Percentiles rank a stretch among this genome's conserved stretches.
Evolutionary conservation across 2,888 invertebrate genomes (phyloP).

Genomic region (Ceraclea dissimilis): DNA sequence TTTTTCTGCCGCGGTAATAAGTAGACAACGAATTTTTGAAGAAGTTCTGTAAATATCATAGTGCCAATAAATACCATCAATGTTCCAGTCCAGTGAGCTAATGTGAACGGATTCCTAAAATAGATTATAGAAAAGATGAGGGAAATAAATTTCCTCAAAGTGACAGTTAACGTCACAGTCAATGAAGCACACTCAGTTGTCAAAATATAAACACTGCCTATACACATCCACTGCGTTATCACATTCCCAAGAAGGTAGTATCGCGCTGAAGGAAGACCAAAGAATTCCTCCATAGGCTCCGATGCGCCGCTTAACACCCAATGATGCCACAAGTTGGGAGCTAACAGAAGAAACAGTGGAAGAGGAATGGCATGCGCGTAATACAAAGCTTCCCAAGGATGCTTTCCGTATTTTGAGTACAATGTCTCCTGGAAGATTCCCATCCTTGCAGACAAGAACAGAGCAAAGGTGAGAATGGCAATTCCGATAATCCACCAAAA

Average conservation of each 20-base stretch:
- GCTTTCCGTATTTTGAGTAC: constrained; percentile 79
- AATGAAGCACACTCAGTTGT: constrained; percentile 92
- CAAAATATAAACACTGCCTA: constrained; percentile 87
- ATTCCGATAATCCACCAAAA: constrained; percentile 68
- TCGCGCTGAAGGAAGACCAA: constrained; percentile 63
- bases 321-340: constrained; percentile 70
- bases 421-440: constrained; percentile 90
- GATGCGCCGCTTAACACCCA: constrained; percentile 63
- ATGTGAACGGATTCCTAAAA: constrained; percentile 90
- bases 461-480: constrained; percentile 71
- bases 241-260: constrained; percentile 74
- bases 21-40: constrained; percentile 44
- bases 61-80: constrained; percentile 87
- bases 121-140: constrained; percentile 92
- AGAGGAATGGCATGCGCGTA: constrained; percentile 87
- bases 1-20: constrained; percentile 34
- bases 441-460: constrained; percentile 91
- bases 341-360: constrained; percentile 79
- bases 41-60: constrained; percentile 78
- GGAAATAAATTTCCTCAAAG: constrained; percentile 90
- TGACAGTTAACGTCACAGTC: constrained; percentile 92
- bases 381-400: constrained; percentile 81
- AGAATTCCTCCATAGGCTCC: constrained; percentile 51
- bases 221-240: constrained; percentile 86
- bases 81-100: constrained; percentile 87